phyloP scores from a whole-genome alignment of 2,888 invertebrate species.

The Thymelicus lineola region DNA sequence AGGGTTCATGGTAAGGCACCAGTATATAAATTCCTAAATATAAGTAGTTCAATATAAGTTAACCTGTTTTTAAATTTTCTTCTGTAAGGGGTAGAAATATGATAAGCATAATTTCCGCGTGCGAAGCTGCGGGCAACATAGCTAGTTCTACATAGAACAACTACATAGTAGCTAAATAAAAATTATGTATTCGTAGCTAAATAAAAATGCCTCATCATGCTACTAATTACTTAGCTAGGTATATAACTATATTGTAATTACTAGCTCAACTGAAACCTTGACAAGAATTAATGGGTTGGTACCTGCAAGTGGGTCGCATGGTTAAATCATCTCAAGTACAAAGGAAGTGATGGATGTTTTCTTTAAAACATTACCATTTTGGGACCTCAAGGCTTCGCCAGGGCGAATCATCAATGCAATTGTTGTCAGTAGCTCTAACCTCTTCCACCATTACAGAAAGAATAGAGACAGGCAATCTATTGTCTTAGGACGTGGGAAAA shows the following conservation, averaged over 20 bases:
- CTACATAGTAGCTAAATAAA: too few relatives aligned
- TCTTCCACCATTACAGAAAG: slow-evolving; percentile 32
- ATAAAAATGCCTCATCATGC: too few relatives aligned
- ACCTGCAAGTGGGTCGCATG: slow-evolving; percentile 43
- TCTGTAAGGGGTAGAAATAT: too few relatives aligned
- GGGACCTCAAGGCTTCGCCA: slow-evolving; percentile 49
- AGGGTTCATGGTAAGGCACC: too few relatives aligned
- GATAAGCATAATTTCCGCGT: too few relatives aligned
- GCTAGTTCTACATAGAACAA: too few relatives aligned
- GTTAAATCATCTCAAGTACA: slow-evolving; percentile 38
- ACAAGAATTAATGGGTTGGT: slow-evolving; percentile 2
- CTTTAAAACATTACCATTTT: slow-evolving; percentile 48
- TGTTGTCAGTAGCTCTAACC: slow-evolving; percentile 40
- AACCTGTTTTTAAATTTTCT: too few relatives aligned
- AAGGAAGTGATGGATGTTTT: slow-evolving; percentile 52
- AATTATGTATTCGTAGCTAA: too few relatives aligned
- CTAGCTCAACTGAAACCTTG: slow-evolving; percentile 27
- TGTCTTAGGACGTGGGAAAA: slow-evolving; percentile 68
- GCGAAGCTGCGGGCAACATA: too few relatives aligned
- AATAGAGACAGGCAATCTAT: slow-evolving; percentile 51
- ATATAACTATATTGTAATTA: background rate
- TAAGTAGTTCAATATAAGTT: too few relatives aligned
- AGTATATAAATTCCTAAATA: too few relatives aligned
- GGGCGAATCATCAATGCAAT: slow-evolving; percentile 45
- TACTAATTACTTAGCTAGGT: too few relatives aligned